phyloP scores from a whole-genome alignment of 2,888 invertebrate genomes.

The Tetanocera ferruginea region DNA sequence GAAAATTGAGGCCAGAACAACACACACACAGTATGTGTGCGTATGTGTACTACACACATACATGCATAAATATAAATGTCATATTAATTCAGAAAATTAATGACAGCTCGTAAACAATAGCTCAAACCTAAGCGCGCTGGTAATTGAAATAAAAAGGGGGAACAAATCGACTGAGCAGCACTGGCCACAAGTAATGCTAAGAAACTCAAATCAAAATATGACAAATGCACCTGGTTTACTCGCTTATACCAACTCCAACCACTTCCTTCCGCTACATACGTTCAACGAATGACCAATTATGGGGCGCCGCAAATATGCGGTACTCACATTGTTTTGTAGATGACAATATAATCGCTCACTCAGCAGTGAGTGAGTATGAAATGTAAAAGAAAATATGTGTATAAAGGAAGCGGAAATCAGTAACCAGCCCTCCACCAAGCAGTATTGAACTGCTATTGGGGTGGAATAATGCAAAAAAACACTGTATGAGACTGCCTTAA shows the following conservation, averaged over 20 bases:
- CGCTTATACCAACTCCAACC: not conserved
- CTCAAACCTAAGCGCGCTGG: not conserved
- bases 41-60: not conserved
- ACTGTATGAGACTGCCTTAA: no score
- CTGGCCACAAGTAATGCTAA: not conserved
- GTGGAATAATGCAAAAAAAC: not conserved
- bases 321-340: not conserved
- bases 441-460: not conserved
- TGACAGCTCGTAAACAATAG: conserved; percentile 9
- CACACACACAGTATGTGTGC: not conserved
- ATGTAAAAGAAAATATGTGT: not conserved
- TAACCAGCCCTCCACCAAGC: not conserved
- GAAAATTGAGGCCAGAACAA: not conserved
- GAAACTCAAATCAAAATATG: conserved; percentile 47
- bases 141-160: not conserved
- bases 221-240: conserved; percentile 58
- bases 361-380: not conserved
- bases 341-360: conserved; percentile 12
- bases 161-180: no score
- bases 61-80: not conserved
- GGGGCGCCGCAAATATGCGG: not conserved
- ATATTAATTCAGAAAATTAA: not conserved
- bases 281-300: conserved; percentile 4
- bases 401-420: not conserved
- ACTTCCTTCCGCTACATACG: not conserved